These are phyloP conservation scores for Carcinoscorpius rotundicauda DNA, from an alignment of 1,140 invertebrate species.

Conservation along the genomic window DNA sequence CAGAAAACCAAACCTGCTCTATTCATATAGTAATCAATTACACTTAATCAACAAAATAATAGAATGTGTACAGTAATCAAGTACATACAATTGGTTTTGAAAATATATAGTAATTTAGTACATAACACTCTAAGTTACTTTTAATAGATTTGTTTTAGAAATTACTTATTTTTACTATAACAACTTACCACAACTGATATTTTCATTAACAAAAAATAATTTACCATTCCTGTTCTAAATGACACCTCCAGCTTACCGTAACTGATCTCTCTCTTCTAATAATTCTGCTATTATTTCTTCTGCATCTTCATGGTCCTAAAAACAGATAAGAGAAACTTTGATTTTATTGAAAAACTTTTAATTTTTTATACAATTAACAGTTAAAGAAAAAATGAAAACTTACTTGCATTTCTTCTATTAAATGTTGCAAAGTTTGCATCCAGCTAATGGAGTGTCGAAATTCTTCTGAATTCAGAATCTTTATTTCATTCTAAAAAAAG, in stretches of 20 bases:
- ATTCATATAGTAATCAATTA: too few species aligned
- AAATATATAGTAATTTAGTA: too few species aligned
- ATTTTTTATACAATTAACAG: neutral
- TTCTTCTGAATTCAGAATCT: slow-evolving; percentile 65
- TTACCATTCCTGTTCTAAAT: too few species aligned
- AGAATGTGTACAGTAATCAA: too few species aligned
- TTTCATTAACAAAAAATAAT: too few species aligned
- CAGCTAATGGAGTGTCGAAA: slow-evolving; percentile 84
- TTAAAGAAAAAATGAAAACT: slow-evolving; percentile 1
- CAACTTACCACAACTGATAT: too few species aligned
- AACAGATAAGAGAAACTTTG: neutral
- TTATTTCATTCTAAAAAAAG: slow-evolving; percentile 70
- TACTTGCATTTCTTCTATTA: slow-evolving; percentile 57
- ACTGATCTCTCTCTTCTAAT: slow-evolving; percentile 65
- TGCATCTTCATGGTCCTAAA: slow-evolving; percentile 59
- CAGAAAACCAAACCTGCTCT: too few species aligned
- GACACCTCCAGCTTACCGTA: slow-evolving; percentile 45
- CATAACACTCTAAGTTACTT: too few species aligned
- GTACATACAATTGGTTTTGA: too few species aligned
- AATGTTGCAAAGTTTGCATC: slow-evolving; percentile 79
- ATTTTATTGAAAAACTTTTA: neutral
- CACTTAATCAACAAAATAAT: too few species aligned
- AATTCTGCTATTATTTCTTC: slow-evolving; percentile 56
- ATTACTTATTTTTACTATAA: too few species aligned
- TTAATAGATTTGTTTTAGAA: too few species aligned